Base-by-base conservation (phyloP, 1,140 invertebrate genomes). In the Apis dorsata region DNA sequence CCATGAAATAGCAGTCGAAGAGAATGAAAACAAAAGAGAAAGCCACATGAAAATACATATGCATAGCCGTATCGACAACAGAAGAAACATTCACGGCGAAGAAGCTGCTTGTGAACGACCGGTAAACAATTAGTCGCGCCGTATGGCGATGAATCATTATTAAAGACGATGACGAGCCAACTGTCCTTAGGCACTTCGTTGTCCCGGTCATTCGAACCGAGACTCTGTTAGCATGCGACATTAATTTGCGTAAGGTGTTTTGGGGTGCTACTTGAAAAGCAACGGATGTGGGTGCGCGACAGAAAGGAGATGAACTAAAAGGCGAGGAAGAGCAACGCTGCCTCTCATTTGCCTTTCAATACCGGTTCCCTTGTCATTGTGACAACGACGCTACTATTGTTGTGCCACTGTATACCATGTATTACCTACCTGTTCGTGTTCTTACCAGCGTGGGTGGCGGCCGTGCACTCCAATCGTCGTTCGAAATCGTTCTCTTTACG, bases 171-270 rank as follows among this genome's bases (percentile, higher is more conserved):
- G 88, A 88, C 87, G 82, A 83, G 76, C 69, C 76, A 72, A 83
- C 82, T 81, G 88, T 86, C 82, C 75, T 81, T 80, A 74, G 55
- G 55, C 79, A 49, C 75, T 86, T 76, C 71, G 82, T 88, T 79
- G 85, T 83, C 75, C 78, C 77, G 86, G 79, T 85, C 77, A 69
- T 84, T 84, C 66, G 85, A 74, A 68, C 69, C 68, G 72, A 78
- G 17, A 28, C 28, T 28, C 74, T 65, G 70, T 87, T 87, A 89
- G 77, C 87, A 79, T 85, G 69, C 85, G 82, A 89, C 88, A 85
- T 89, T 89, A 89, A 89, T 89, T 89, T 89, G 88, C 88, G 88
- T 89, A 87, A 89, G 84, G 87, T 86, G 86, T 89, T 89, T 89
- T 83, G 79, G 88, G 65, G 85, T 86, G 82, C 83, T 81, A 76